These are phyloP conservation scores for Dipodomys stephensi DNA, from an alignment of 2,113 vertebrate species.

Conservation along the genomic window DNA sequence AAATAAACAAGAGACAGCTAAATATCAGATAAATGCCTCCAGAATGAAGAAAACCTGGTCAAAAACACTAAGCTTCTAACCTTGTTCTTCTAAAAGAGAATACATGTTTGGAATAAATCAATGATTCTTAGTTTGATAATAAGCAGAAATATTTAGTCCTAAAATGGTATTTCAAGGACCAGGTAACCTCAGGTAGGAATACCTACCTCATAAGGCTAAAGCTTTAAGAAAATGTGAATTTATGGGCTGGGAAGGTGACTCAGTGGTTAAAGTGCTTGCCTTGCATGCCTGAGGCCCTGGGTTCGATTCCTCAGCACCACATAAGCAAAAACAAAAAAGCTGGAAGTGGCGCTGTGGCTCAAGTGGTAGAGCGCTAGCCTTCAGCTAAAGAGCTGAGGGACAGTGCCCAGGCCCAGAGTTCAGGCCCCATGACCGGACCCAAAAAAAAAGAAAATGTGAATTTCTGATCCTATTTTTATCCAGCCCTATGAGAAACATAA, in stretches of 20 bases:
- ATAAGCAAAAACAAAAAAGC: no score
- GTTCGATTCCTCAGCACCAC: no score
- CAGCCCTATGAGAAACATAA: not conserved
- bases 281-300: no score
- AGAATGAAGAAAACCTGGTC: constrained; percentile 56
- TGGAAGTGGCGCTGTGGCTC: no score
- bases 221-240: constrained; percentile 46
- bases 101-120: constrained; percentile 60
- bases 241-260: no score
- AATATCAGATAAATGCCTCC: constrained; percentile 66
- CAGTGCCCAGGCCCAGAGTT: no score
- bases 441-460: constrained; percentile 48
- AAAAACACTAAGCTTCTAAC: constrained; percentile 61
- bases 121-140: constrained; percentile 57
- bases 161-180: constrained; percentile 61
- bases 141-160: constrained; percentile 57
- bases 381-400: no score
- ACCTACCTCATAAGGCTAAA: constrained; percentile 42
- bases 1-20: constrained; percentile 63
- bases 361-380: no score
- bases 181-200: constrained; percentile 15
- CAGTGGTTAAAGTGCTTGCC: no score
- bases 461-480: constrained; percentile 31
- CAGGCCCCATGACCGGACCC: no score
- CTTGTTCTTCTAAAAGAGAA: constrained; percentile 54